Base-by-base conservation (phyloP, 1,140 invertebrate genomes). In the Subanguina moxae region DNA sequence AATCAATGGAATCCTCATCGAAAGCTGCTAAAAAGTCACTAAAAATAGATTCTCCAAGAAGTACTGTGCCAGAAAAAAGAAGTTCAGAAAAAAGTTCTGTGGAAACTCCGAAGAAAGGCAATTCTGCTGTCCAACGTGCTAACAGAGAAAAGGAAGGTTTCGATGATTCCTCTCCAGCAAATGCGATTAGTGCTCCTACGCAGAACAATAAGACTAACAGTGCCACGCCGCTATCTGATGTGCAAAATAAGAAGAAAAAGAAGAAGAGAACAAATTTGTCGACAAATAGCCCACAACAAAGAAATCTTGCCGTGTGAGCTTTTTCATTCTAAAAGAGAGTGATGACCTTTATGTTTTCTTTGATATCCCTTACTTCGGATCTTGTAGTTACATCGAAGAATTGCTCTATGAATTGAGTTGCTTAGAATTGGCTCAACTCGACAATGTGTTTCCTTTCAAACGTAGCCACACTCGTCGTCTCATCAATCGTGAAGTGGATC, bases 241-340 rank as follows among this genome's bases (percentile, higher is more conserved):
- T 13, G 0, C 38, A 69, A 19, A 38, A 62, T 71, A 71, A 75
- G 17, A 46, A 32, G 57, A 65, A 76, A 46, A 74, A 68, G n/a
- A n/a, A n/a, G n/a, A n/a, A n/a, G n/a, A n/a, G n/a, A n/a, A n/a
- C n/a, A n/a, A n/a, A n/a, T n/a, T n/a, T n/a, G n/a, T n/a, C n/a
- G n/a, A n/a, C n/a, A n/a, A n/a, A n/a, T n/a, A n/a, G n/a, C n/a
- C n/a, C n/a, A n/a, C n/a, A n/a, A n/a, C n/a, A n/a, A n/a, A n/a
- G n/a, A n/a, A n/a, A n/a, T n/a, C n/a, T n/a, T n/a, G n/a, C n/a
- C n/a, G n/a, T n/a, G n/a, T n/a, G n/a, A n/a, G n/a, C n/a, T n/a
- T n/a, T n/a, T n/a, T n/a, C n/a, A n/a, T n/a, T n/a, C n/a, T n/a
- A n/a, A n/a, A n/a, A n/a, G n/a, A n/a, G n/a, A n/a, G n/a, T n/a